These are phyloP conservation scores for Heliornis fulica DNA, from an alignment of 2,113 vertebrate genomes.

Conservation along the genomic window DNA sequence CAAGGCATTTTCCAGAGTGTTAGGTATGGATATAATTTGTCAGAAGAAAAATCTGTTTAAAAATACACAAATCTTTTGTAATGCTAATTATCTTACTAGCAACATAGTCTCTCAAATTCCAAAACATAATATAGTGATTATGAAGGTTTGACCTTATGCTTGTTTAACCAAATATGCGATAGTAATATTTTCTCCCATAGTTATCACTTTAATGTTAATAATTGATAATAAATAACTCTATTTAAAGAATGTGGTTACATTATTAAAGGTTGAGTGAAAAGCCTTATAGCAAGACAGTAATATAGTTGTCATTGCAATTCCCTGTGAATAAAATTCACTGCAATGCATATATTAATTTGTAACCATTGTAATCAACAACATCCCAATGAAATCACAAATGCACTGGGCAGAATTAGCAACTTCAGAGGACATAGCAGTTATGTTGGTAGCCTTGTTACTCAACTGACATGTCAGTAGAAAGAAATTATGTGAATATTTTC, in stretches of 20 bases:
- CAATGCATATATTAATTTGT: conserved; percentile 33
- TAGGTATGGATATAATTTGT: not conserved
- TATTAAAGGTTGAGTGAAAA: not conserved
- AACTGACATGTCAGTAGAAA: not conserved
- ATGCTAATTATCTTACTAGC: not conserved
- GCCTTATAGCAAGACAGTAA: not conserved
- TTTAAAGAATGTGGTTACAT: not conserved
- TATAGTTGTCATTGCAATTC: not conserved
- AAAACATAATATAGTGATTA: not conserved
- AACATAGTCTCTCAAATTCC: not conserved
- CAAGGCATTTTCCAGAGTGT: not conserved
- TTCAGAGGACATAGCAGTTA: not conserved
- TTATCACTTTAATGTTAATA: not conserved
- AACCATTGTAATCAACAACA: not conserved
- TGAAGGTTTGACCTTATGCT: not conserved
- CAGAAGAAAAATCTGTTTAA: not conserved
- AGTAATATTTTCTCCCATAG: not conserved
- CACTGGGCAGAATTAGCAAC: conserved; percentile 13
- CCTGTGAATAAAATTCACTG: not conserved
- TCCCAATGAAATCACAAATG: conserved; percentile 26
- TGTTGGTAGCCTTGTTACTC: not conserved
- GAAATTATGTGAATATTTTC: not conserved
- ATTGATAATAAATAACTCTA: not conserved
- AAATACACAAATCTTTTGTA: not conserved
- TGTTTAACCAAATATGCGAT: not conserved